Conservation (phyloP, 1,140 invertebrate genomes). For the Magallana ariakensis region DNA sequence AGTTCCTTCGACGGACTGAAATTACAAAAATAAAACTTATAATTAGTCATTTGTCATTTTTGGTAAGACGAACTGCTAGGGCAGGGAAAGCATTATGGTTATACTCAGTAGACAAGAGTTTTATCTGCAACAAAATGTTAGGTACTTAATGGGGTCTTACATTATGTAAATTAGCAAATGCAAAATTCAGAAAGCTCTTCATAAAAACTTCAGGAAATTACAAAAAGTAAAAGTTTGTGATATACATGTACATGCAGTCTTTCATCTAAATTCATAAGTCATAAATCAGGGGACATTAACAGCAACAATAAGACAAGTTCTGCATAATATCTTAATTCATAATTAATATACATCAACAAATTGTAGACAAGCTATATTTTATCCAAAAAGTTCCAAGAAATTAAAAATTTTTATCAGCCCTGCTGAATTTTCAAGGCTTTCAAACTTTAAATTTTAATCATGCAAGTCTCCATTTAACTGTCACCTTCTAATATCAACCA, state of each 20-base stretch:
- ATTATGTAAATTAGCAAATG: too few relatives aligned
- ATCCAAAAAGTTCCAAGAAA: conserved; percentile 17
- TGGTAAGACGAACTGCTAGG: background rate
- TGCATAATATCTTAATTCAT: background rate
- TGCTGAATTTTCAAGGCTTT: background rate
- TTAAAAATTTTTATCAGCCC: background rate
- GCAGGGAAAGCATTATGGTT: too few relatives aligned
- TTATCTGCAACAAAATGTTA: too few relatives aligned
- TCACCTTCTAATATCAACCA: background rate
- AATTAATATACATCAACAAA: conserved; percentile 4
- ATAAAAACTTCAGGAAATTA: too few relatives aligned
- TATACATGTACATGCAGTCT: too few relatives aligned
- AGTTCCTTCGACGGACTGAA: conserved; percentile 53
- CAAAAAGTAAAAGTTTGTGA: too few relatives aligned
- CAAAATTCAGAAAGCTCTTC: too few relatives aligned
- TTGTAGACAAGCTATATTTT: background rate
- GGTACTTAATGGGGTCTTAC: too few relatives aligned
- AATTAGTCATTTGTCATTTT: background rate
- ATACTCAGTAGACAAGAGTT: too few relatives aligned
- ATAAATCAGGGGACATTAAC: too few relatives aligned
- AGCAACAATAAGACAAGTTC: too few relatives aligned
- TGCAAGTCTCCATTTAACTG: background rate
- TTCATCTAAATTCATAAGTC: too few relatives aligned
- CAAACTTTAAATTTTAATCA: background rate
- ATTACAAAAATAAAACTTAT: conserved; percentile 20